phyloP scores from a whole-genome alignment of 2,113 vertebrate genomes.

The Peromyscus polionotus region DNA sequence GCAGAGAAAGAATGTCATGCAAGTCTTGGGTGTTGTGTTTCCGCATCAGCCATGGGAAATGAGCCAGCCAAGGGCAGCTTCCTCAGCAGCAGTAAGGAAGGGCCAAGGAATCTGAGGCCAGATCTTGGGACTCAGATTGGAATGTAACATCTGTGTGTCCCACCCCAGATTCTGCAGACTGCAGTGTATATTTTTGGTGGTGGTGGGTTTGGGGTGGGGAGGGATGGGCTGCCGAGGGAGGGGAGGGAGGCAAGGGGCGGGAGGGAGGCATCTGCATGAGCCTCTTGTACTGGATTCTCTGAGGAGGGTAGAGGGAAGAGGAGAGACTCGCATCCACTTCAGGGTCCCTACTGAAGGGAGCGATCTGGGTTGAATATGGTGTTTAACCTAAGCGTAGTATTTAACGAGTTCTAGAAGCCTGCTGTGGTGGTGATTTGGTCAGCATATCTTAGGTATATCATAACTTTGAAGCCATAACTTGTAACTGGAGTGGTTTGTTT shows the following conservation, averaged over 20 bases:
- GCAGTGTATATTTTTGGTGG: slow-evolving; percentile 82
- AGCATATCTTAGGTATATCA: slow-evolving; percentile 76
- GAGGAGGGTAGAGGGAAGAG: slow-evolving; percentile 65
- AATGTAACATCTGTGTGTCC: slow-evolving; percentile 73
- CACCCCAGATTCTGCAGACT: slow-evolving; percentile 81
- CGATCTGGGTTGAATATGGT: slow-evolving; percentile 52
- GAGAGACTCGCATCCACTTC: slow-evolving; percentile 54
- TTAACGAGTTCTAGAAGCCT: slow-evolving; percentile 70
- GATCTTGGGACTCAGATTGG: slow-evolving; percentile 66
- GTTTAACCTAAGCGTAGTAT: slow-evolving; percentile 75
- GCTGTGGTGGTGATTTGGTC: slow-evolving; percentile 76
- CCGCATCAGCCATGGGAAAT: neutral
- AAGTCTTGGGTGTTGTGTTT: neutral
- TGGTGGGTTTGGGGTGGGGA: slow-evolving; percentile 75
- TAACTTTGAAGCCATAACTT: slow-evolving; percentile 91
- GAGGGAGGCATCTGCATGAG: slow-evolving; percentile 82
- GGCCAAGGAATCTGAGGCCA: slow-evolving; percentile 45
- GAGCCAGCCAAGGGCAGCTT: slow-evolving; percentile 45
- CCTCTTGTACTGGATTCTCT: slow-evolving; percentile 71
- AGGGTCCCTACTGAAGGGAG: slow-evolving; percentile 64
- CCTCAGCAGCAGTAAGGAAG: slow-evolving; percentile 33
- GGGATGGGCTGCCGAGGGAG: neutral
- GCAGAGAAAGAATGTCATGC: neutral
- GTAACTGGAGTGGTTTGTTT: slow-evolving; percentile 89
- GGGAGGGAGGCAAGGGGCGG: slow-evolving; percentile 53